Base-by-base conservation (phyloP, 2,888 invertebrate genomes). In the Tipula unca region DNA sequence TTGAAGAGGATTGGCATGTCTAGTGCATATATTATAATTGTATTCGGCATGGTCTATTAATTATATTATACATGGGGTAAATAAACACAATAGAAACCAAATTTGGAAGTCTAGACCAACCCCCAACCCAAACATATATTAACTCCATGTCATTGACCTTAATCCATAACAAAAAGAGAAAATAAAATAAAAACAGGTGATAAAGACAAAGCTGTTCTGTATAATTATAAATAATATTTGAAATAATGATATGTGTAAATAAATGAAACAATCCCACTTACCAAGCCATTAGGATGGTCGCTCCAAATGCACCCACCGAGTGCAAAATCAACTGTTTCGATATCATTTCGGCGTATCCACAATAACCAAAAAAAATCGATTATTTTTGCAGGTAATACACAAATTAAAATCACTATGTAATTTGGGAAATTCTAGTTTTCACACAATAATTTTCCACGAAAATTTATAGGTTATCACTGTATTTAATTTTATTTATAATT, bases 251-350 rank as follows among this genome's bases (percentile, higher is more conserved):
- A n/a, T 35, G 13, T 0, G 10, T 17, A 54, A 48, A 54, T 54
- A 20, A 8, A n/a, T 48, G n/a, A 17, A 48, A 1, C 0, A 13
- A 39, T n/a, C n/a, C 4, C 1, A 86, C 87, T 87, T 86, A 87
- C 87, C 86, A 87, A 29, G 87, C 86, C 14, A 87, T 86, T 54
- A 86, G 82, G 14, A 86, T n/a, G 54, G 86, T 87, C 85, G 86
- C 85, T 3, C 85, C 86, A 85, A 86, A 42, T 29, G 85, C 86
- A 29, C 85, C 86, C 84, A 82, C 86, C 32, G 85, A 86, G 82
- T 87, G 86, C 85, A 87, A 85, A 83, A 83, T 20, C 35, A 83
- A 83, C 17, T 83, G 32, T 83, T 83, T 83, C 17, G 83, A 83
- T 32, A 83, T 32, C 83, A 83, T 83, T 32, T 83, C 69, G 69